These are phyloP conservation scores for Tychaedon coryphoeus DNA, from an alignment of 2,113 vertebrate genomes.

Conservation along the genomic window DNA sequence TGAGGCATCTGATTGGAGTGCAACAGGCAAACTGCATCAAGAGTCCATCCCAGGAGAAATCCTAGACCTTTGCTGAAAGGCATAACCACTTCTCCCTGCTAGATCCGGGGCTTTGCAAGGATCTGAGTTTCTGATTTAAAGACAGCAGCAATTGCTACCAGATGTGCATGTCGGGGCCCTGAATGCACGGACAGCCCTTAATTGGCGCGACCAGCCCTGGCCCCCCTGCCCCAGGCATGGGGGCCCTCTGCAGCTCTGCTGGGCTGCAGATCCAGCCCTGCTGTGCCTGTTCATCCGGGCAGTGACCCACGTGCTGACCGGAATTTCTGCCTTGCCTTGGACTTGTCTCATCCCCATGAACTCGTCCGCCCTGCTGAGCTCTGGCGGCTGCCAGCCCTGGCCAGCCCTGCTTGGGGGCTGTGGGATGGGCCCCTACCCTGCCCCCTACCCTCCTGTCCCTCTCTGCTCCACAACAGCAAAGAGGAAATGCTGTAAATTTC, in stretches of 20 bases:
- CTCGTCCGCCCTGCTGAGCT: background rate
- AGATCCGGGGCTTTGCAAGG: background rate
- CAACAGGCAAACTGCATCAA: background rate
- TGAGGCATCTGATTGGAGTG: background rate
- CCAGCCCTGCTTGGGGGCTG: background rate
- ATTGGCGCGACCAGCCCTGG: background rate
- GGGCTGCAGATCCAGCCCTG: background rate
- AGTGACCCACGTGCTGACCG: background rate
- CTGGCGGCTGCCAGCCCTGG: rapidly evolving
- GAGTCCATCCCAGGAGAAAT: background rate
- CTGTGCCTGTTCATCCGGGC: background rate
- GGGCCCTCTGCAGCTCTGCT: rapidly evolving
- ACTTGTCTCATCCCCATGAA: background rate
- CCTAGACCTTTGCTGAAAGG: background rate
- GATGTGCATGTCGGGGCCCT: background rate
- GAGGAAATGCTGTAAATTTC: background rate
- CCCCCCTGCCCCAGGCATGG: background rate
- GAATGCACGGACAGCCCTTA: background rate
- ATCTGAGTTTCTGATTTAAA: constrained; percentile 19
- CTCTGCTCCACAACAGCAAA: background rate
- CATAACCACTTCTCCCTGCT: background rate
- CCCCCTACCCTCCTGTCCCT: rapidly evolving
- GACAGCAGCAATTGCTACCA: constrained; percentile 32
- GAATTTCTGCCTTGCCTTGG: background rate
- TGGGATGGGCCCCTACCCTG: background rate